Conservation (phyloP, 1,140 invertebrate genomes). For the Diachasmimorpha longicaudata region DNA sequence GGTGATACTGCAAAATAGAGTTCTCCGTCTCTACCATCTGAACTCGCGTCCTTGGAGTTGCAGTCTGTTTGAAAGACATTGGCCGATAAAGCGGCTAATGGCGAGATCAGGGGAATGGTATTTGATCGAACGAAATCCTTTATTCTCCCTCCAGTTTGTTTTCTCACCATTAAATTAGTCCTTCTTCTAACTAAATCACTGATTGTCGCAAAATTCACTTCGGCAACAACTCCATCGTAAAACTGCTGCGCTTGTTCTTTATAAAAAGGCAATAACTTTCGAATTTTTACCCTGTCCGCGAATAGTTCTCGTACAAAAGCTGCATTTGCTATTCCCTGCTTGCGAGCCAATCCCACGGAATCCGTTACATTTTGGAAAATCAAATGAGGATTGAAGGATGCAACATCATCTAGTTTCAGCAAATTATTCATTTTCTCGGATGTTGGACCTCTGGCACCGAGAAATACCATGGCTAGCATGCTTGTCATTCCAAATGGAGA, state of each 20-base stretch:
- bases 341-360: constrained; percentile 65
- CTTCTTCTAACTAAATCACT: constrained; percentile 76
- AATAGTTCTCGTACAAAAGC: constrained; percentile 80
- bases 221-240: constrained; percentile 83
- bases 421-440: constrained; percentile 89
- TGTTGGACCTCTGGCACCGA: constrained; percentile 84
- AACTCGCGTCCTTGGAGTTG: constrained; percentile 72
- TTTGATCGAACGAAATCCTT: constrained; percentile 77
- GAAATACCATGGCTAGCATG: constrained; percentile 84
- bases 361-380: constrained; percentile 84
- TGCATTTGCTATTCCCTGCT: constrained; percentile 74
- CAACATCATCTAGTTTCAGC: constrained; percentile 82
- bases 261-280: constrained; percentile 81
- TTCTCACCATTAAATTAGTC: constrained; percentile 79
- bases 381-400: constrained; percentile 86
- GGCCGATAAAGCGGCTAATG: constrained; percentile 77
- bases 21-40: constrained; percentile 78
- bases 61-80: constrained; percentile 85
- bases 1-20: constrained; percentile 84
- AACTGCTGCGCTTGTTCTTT: constrained; percentile 85
- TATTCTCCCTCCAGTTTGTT: constrained; percentile 78
- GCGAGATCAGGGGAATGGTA: constrained; percentile 72
- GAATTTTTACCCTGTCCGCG: constrained; percentile 74
- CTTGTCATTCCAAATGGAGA: constrained; percentile 86
- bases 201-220: constrained; percentile 80